These are phyloP conservation scores for Lagopus leucura DNA, from an alignment of 2,113 vertebrate species.

Conservation along the genomic window DNA sequence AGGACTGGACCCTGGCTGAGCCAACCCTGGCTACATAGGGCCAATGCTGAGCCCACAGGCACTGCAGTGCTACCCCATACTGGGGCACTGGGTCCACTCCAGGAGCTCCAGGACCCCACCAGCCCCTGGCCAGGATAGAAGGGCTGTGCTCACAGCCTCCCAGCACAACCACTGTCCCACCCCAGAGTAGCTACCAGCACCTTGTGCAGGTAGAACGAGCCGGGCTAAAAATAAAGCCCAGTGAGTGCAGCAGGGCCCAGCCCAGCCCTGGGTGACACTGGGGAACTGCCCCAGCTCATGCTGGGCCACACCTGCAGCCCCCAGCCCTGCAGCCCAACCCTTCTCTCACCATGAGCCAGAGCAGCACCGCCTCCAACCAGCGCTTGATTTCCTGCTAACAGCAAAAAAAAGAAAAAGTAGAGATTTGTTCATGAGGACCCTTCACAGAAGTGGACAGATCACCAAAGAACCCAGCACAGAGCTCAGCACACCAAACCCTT, in stretches of 20 bases:
- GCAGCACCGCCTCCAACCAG: background rate
- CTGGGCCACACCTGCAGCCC: background rate
- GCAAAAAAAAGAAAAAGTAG: fast-evolving
- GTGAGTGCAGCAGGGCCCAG: background rate
- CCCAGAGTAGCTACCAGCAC: background rate
- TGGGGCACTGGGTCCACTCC: background rate
- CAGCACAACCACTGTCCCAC: too few relatives aligned
- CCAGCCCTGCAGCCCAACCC: fast-evolving
- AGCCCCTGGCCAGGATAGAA: background rate
- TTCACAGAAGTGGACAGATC: too few relatives aligned
- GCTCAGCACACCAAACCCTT: background rate
- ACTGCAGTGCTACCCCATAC: too few relatives aligned
- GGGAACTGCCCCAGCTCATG: background rate
- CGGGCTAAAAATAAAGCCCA: background rate
- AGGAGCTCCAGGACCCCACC: background rate
- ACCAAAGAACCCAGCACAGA: background rate
- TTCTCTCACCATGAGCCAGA: background rate
- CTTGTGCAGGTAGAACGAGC: background rate
- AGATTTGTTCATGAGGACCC: too few relatives aligned
- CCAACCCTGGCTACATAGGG: too few relatives aligned
- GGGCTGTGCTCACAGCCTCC: background rate
- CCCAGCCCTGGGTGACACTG: fast-evolving
- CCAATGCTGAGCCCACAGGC: too few relatives aligned
- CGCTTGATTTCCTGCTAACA: fast-evolving
- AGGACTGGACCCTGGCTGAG: too few relatives aligned